These are phyloP conservation scores for Psittacus erithacus DNA, from an alignment of 2,113 vertebrate species.

Conservation along the genomic window DNA sequence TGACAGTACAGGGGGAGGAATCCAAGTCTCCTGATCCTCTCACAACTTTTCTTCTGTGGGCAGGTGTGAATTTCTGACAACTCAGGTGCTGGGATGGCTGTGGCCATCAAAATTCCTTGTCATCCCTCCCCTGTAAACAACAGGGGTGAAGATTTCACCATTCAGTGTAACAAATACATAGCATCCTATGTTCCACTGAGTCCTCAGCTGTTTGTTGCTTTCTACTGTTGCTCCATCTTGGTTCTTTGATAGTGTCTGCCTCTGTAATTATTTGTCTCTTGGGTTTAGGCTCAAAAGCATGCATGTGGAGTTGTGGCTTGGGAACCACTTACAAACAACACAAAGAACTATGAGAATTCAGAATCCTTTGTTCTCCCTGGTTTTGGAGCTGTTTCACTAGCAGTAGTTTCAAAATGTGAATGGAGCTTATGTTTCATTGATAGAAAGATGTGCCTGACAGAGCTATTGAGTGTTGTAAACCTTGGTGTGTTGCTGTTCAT, in stretches of 20 bases:
- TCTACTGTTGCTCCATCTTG: neutral
- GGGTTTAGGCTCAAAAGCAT: constrained; percentile 27
- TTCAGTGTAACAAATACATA: neutral
- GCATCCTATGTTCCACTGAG: neutral
- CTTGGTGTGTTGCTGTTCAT: neutral
- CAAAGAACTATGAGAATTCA: neutral
- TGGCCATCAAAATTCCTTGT: neutral
- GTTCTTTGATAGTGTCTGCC: neutral
- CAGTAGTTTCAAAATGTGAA: constrained; percentile 41
- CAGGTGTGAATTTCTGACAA: neutral
- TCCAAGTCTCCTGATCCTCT: accelerated
- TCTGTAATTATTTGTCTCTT: neutral
- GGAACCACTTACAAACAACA: neutral
- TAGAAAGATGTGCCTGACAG: neutral
- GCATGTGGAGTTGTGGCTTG: neutral
- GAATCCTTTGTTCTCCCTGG: neutral
- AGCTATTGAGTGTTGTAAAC: accelerated
- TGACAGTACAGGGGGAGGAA: neutral
- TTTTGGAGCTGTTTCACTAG: neutral
- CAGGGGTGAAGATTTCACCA: neutral
- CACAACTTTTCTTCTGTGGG: neutral
- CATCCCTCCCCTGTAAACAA: neutral
- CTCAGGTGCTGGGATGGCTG: neutral
- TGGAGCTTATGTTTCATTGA: constrained; percentile 25
- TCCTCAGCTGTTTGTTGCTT: neutral